Conservation (phyloP, 1,140 invertebrate species). For the Ips nitidus region DNA sequence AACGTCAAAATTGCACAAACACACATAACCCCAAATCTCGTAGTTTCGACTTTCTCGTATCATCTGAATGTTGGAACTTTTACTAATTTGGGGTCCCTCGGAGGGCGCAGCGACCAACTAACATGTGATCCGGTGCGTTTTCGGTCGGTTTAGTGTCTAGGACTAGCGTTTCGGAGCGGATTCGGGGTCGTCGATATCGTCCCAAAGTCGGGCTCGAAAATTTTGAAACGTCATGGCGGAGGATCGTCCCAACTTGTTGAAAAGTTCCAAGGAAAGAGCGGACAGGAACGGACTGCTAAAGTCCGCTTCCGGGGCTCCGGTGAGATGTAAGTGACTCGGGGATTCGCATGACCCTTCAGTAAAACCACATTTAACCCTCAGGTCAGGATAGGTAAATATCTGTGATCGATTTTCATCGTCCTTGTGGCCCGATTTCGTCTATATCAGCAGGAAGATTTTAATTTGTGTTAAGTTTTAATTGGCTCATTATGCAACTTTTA, state of each 20-base stretch:
- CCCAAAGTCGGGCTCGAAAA: not conserved
- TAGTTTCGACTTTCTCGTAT: slow-evolving; percentile 21
- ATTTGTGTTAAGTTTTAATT: no score
- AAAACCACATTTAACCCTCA: no score
- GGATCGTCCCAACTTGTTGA: slow-evolving; percentile 29
- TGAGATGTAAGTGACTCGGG: slow-evolving; percentile 32
- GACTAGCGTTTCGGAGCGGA: slow-evolving; percentile 1
- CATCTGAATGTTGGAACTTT: slow-evolving; percentile 11
- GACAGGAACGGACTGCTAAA: slow-evolving; percentile 9
- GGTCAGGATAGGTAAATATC: no score
- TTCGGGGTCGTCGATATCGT: not conserved
- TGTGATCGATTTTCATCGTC: slow-evolving; percentile 16
- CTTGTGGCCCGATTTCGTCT: slow-evolving; percentile 16
- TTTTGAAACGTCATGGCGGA: slow-evolving; percentile 34
- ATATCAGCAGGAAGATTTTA: no score
- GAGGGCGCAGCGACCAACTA: slow-evolving; percentile 7
- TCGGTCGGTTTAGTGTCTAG: slow-evolving; percentile 7
- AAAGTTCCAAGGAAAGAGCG: slow-evolving; percentile 16
- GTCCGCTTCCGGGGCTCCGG: slow-evolving; percentile 16
- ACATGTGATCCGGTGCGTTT: slow-evolving; percentile 1
- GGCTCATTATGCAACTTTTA: not conserved
- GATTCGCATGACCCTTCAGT: not conserved
- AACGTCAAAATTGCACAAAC: no score
- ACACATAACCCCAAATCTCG: no score
- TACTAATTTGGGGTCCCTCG: slow-evolving; percentile 20